Conservation (phyloP, 2,113 vertebrate species). For the Eurypyga helias region DNA sequence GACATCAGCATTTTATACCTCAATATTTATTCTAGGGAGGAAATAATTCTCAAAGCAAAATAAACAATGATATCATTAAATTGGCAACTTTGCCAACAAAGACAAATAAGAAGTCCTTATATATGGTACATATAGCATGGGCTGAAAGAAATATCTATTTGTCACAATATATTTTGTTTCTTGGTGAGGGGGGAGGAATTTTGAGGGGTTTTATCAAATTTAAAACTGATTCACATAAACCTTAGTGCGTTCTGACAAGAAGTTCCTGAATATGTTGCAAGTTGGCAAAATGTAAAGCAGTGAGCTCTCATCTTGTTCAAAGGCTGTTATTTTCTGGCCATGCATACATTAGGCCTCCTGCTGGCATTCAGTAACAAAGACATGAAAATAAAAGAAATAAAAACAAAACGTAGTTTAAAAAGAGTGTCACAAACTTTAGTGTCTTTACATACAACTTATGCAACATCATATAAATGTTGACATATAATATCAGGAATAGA, state of each 20-base stretch:
- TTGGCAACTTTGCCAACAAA: background rate
- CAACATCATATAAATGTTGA: background rate
- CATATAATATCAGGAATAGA: background rate
- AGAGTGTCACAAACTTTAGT: background rate
- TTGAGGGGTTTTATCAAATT: background rate
- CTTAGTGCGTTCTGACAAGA: background rate
- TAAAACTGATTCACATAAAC: background rate
- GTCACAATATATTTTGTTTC: background rate
- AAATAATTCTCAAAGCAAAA: slow-evolving; percentile 68
- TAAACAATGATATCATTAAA: slow-evolving; percentile 68
- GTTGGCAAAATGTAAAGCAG: background rate
- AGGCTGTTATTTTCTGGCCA: background rate
- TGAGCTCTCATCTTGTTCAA: background rate
- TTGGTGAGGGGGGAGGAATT: background rate
- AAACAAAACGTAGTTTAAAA: background rate
- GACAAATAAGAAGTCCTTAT: background rate
- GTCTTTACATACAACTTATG: background rate
- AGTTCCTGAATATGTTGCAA: background rate
- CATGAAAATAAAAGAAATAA: background rate
- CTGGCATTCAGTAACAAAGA: background rate
- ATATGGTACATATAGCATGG: background rate
- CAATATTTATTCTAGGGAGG: slow-evolving; percentile 69
- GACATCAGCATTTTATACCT: slow-evolving; percentile 68
- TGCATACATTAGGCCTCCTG: background rate
- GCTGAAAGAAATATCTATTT: background rate